phyloP scores from a whole-genome alignment of 1,140 invertebrate genomes.

The Nixonia krombeini region DNA sequence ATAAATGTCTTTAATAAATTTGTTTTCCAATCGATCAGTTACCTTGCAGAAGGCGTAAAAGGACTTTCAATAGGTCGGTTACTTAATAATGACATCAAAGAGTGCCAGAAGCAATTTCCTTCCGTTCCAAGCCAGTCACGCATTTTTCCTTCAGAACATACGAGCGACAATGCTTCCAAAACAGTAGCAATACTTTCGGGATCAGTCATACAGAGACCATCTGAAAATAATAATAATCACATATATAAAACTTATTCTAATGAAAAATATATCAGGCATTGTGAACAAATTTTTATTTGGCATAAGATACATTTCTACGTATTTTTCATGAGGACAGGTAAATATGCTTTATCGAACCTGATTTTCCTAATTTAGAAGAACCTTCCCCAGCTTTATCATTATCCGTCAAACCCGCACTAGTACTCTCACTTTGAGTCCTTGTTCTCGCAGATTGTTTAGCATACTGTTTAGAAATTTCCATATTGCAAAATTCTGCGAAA shows the following conservation, averaged over 20 bases:
- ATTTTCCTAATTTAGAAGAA: slow-evolving; percentile 17
- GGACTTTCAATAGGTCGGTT: slow-evolving; percentile 69
- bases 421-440: slow-evolving; percentile 9
- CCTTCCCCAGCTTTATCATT: slow-evolving; percentile 67
- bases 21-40: no score
- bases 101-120: slow-evolving; percentile 87
- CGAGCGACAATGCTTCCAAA: slow-evolving; percentile 84
- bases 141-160: slow-evolving; percentile 84
- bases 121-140: slow-evolving; percentile 89
- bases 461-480: slow-evolving; percentile 50
- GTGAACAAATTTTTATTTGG: no score
- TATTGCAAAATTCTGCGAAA: slow-evolving; percentile 69
- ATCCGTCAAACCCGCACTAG: slow-evolving; percentile 62
- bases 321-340: no score
- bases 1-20: no score
- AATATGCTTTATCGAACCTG: slow-evolving; percentile 1
- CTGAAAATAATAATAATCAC: slow-evolving; percentile 20
- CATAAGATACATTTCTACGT: no score
- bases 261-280: no score
- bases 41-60: slow-evolving; percentile 70
- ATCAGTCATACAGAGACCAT: slow-evolving; percentile 66
- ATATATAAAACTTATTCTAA: not conserved
- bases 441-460: slow-evolving; percentile 9
- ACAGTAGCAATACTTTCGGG: slow-evolving; percentile 76
- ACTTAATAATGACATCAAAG: slow-evolving; percentile 83